phyloP scores from a whole-genome alignment of 2,888 invertebrate genomes.

The Andrena camellia region DNA sequence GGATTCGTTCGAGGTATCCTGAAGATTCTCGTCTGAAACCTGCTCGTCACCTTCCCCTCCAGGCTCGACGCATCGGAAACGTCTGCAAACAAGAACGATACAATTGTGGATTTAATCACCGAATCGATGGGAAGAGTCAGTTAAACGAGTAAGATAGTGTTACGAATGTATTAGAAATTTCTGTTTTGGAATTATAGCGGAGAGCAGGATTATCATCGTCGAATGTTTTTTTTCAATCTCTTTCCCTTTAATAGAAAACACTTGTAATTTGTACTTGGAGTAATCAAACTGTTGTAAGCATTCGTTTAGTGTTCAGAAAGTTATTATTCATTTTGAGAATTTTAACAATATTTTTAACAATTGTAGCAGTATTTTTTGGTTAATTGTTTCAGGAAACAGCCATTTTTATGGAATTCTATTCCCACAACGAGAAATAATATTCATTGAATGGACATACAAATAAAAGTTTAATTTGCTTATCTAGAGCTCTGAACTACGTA shows the following conservation, averaged over 20 bases:
- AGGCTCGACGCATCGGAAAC: slow-evolving; percentile 73
- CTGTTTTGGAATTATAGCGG: not conserved
- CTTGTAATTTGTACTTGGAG: not conserved
- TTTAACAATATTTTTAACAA: too few species aligned
- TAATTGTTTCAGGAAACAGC: too few species aligned
- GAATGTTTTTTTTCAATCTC: not conserved
- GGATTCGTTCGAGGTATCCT: slow-evolving; percentile 51
- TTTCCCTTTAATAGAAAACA: not conserved
- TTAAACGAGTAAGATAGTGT: not conserved
- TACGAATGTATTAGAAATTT: not conserved
- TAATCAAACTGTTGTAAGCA: too few species aligned
- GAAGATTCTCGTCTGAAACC: slow-evolving; percentile 60
- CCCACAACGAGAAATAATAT: not conserved
- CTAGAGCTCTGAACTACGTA: not conserved
- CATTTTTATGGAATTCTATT: not conserved
- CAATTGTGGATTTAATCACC: not conserved
- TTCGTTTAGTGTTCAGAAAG: too few species aligned
- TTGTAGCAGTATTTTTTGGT: too few species aligned
- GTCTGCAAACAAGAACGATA: slow-evolving; percentile 69
- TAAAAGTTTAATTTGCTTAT: not conserved
- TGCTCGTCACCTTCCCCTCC: slow-evolving; percentile 78
- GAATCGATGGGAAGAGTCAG: not conserved
- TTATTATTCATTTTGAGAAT: too few species aligned
- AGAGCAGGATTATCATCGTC: not conserved
- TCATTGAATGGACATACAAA: not conserved